Conservation (phyloP, 2,113 vertebrate genomes). For the Anolis sagrei region DNA sequence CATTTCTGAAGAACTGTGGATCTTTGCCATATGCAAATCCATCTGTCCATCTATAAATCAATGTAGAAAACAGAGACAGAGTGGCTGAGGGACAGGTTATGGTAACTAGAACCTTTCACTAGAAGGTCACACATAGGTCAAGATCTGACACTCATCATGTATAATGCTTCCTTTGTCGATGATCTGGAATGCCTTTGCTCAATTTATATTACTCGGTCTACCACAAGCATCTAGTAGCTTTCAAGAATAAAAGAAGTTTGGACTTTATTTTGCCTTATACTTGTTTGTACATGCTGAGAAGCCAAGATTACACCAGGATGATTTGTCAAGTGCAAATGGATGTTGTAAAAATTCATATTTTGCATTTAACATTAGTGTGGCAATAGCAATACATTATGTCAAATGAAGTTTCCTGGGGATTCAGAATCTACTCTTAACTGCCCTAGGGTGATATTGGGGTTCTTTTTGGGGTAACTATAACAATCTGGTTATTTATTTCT, state of each 20-base stretch:
- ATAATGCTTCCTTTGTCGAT: background rate
- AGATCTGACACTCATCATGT: constrained; percentile 27
- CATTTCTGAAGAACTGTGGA: constrained; percentile 59
- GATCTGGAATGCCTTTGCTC: constrained; percentile 33
- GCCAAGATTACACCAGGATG: background rate
- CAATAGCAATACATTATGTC: background rate
- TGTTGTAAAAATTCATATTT: background rate
- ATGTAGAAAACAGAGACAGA: constrained; percentile 61
- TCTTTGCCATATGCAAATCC: constrained; percentile 67
- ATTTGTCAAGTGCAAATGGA: background rate
- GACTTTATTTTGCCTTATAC: background rate
- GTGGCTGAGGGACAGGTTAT: constrained; percentile 64
- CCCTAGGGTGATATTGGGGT: background rate
- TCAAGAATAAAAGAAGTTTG: background rate
- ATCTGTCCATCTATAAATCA: constrained; percentile 42
- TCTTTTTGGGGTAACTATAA: no score
- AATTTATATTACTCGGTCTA: background rate
- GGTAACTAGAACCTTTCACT: constrained; percentile 68
- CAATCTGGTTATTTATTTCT: no score
- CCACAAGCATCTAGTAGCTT: background rate
- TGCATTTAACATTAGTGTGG: background rate
- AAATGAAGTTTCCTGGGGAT: background rate
- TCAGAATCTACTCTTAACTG: background rate
- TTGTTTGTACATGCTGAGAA: background rate
- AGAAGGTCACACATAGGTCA: constrained; percentile 66